Evolutionary conservation across 2,113 vertebrate species (phyloP).

Genomic region (Chaenogobius annularis): DNA sequence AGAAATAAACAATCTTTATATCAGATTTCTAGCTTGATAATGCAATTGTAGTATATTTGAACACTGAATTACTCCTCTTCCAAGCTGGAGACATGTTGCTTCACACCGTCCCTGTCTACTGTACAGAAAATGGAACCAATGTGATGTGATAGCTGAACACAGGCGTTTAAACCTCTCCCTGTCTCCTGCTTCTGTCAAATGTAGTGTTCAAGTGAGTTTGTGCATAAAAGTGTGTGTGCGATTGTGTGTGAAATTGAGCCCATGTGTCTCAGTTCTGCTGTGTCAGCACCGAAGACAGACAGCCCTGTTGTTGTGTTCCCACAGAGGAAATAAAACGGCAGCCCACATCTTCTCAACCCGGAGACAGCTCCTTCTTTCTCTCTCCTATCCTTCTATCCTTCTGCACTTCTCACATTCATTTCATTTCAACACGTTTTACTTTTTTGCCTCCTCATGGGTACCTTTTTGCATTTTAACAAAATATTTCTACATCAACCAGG

Average conservation of each 20-base stretch:
- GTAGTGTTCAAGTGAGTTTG: background rate
- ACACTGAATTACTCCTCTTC: too few relatives aligned
- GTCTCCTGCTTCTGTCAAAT: background rate
- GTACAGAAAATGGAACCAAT: background rate
- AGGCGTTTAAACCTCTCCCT: background rate
- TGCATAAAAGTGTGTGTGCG: background rate
- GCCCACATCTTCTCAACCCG: slow-evolving; percentile 67
- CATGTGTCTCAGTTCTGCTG: slow-evolving; percentile 57
- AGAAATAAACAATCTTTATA: too few relatives aligned
- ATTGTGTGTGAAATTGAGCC: slow-evolving; percentile 18
- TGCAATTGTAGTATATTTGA: too few relatives aligned
- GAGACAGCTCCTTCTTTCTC: slow-evolving; percentile 42
- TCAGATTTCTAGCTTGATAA: too few relatives aligned
- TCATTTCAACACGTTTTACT: slow-evolving; percentile 4
- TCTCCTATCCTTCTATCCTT: slow-evolving; percentile 39
- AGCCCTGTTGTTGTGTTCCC: slow-evolving; percentile 67
- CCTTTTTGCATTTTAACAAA: background rate
- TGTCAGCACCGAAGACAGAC: slow-evolving; percentile 72
- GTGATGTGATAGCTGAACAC: background rate
- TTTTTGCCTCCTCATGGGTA: background rate
- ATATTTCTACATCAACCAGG: background rate
- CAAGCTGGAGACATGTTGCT: too few relatives aligned
- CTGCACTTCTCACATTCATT: slow-evolving; percentile 33
- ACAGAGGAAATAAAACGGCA: slow-evolving; percentile 77
- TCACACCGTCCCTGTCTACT: background rate